Evolutionary conservation across 2,797 vertebrate genomes (phyloP).

Genomic region (Benthosema pterotum): DNA sequence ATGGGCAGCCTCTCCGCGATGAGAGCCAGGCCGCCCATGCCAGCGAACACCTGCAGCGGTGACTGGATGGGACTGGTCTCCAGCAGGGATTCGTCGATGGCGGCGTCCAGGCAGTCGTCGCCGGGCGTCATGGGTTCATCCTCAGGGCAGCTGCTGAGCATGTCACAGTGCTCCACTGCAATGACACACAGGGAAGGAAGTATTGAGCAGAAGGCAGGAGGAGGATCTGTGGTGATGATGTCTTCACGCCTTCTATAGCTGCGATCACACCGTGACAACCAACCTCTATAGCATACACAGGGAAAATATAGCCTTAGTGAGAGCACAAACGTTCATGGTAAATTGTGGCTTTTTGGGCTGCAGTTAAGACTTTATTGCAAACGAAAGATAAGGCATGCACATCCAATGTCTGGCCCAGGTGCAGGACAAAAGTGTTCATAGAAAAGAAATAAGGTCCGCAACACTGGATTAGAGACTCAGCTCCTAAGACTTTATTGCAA

Average conservation of each 20-base stretch:
- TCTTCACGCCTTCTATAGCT: slow-evolving; percentile 14
- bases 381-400: no score
- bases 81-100: slow-evolving; percentile 92
- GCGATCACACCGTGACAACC: neutral
- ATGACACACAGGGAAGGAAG: slow-evolving; percentile 7
- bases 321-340: no score
- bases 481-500: no score
- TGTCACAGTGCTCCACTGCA: slow-evolving; percentile 88
- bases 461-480: no score
- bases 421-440: no score
- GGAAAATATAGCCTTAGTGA: no score
- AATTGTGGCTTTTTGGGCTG: no score
- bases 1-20: slow-evolving; percentile 97
- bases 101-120: slow-evolving; percentile 91
- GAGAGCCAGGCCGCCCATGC: slow-evolving; percentile 96
- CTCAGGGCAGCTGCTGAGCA: slow-evolving; percentile 90
- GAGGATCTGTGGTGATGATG: slow-evolving; percentile 23
- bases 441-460: no score
- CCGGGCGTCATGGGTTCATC: slow-evolving; percentile 89
- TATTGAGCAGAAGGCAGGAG: slow-evolving; percentile 35
- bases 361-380: no score
- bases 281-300: no score
- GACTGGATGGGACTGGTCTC: slow-evolving; percentile 97
- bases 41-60: slow-evolving; percentile 97
- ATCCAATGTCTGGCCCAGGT: no score